A percentile compares a stretch with the other conserved stretches of the same genome.
These are phyloP conservation scores for Cyprinodon brontotheroides DNA, from an alignment of 2,113 vertebrate species.

Conservation along the genomic window DNA sequence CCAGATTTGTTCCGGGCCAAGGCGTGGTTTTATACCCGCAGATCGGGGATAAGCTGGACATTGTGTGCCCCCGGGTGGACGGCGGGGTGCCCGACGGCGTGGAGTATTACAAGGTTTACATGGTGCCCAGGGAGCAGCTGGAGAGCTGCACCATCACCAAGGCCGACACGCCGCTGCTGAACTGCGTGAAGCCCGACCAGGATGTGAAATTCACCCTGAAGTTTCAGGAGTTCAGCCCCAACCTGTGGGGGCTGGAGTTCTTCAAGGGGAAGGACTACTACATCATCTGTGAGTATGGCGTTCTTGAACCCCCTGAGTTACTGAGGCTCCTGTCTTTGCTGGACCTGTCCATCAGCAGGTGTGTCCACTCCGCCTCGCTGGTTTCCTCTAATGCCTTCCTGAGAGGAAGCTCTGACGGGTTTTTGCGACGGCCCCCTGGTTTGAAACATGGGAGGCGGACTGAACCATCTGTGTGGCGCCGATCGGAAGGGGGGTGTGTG, in stretches of 20 bases:
- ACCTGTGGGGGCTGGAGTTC: constrained; percentile 98
- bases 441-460: constrained; percentile 70
- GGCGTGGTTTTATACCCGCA: constrained; percentile 98
- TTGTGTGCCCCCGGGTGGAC: constrained; percentile 97
- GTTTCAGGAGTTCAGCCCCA: constrained; percentile 99
- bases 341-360: constrained; percentile 5
- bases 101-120: constrained; percentile 98
- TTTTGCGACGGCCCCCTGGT: constrained; percentile 60
- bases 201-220: constrained; percentile 99
- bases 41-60: constrained; percentile 99
- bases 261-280: constrained; percentile 96
- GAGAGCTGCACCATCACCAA: constrained; percentile 97
- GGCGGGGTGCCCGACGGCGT: constrained; percentile 88
- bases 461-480: constrained; percentile 72
- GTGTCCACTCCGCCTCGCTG: constrained; percentile 4
- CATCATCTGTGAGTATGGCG: constrained; percentile 95
- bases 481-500: neutral
- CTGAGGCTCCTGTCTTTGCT: neutral
- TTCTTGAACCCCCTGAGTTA: neutral
- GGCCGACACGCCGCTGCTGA: constrained; percentile 95
- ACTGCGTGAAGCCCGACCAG: constrained; percentile 97
- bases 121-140: constrained; percentile 96
- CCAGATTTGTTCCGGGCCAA: constrained; percentile 94
- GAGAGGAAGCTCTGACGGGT: constrained; percentile 52
- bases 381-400: constrained; percentile 30